These are phyloP conservation scores for Callipepla californica DNA, from an alignment of 2,113 vertebrate species.

Conservation along the genomic window DNA sequence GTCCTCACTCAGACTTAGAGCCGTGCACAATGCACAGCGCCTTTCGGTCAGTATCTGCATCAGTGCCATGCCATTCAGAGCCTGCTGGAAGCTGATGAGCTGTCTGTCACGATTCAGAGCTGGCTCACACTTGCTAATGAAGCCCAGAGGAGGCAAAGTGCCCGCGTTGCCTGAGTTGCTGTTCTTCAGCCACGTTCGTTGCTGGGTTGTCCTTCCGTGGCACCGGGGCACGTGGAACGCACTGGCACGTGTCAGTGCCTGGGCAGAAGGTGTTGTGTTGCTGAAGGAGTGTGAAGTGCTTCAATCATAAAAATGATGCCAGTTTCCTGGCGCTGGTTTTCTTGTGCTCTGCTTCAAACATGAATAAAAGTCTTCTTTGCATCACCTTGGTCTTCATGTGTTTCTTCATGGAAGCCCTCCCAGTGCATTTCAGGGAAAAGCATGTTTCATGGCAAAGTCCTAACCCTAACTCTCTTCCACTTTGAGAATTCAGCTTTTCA, in stretches of 20 bases:
- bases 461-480: no score
- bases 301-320: neutral
- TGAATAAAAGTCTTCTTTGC: neutral
- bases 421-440: accelerated
- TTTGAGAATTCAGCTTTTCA: no score
- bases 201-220: neutral
- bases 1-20: neutral
- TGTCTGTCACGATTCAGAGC: neutral
- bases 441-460: no score
- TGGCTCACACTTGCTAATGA: neutral
- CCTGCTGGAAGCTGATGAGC: neutral
- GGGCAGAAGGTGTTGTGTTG: no score
- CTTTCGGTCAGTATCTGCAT: no score
- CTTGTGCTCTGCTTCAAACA: neutral
- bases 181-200: neutral
- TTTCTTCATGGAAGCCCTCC: neutral
- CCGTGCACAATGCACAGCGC: no score
- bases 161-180: neutral
- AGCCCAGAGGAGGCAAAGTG: neutral
- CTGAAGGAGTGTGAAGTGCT: neutral
- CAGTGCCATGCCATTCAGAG: no score
- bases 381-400: neutral
- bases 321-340: neutral
- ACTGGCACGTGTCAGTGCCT: accelerated
- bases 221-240: neutral